phyloP scores from a whole-genome alignment of 2,797 vertebrate genomes.

The Poecilia wingei region DNA sequence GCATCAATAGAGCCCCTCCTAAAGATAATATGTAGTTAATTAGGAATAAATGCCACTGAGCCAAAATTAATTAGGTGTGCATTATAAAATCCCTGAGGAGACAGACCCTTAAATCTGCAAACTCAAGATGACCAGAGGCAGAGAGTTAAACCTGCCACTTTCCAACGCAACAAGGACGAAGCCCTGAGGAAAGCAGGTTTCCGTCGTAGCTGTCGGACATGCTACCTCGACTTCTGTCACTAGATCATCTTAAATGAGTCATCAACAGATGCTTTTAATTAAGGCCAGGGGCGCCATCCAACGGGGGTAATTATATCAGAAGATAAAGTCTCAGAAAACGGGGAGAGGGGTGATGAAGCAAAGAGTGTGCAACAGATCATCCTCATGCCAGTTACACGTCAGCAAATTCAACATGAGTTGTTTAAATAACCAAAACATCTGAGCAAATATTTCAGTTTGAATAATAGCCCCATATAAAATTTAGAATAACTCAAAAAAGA shows the following conservation, averaged over 20 bases:
- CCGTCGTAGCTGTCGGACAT: slow-evolving; percentile 43
- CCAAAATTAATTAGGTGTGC: slow-evolving; percentile 72
- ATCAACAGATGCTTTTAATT: slow-evolving; percentile 78
- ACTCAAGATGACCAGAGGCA: slow-evolving; percentile 60
- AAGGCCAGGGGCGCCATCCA: slow-evolving; percentile 70
- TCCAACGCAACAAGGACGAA: slow-evolving; percentile 30
- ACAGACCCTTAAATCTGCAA: slow-evolving; percentile 42
- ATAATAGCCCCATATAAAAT: background rate
- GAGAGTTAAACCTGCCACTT: slow-evolving; percentile 44
- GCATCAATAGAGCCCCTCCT: slow-evolving; percentile 68
- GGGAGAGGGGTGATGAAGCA: slow-evolving; percentile 1
- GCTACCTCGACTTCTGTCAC: slow-evolving; percentile 58
- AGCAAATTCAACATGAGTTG: background rate
- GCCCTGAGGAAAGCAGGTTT: slow-evolving; percentile 41
- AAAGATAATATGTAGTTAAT: slow-evolving; percentile 77
- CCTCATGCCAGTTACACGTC: slow-evolving; percentile 20
- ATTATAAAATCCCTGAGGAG: slow-evolving; percentile 58
- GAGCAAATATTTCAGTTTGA: background rate
- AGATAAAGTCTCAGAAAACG: slow-evolving; percentile 41
- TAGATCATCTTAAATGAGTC: slow-evolving; percentile 74
- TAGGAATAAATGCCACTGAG: slow-evolving; percentile 75
- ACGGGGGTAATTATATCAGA: slow-evolving; percentile 72
- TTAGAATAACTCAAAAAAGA: background rate
- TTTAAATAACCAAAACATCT: slow-evolving; percentile 1
- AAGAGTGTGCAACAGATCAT: slow-evolving; percentile 18